phyloP scores from a whole-genome alignment of 92 coral and sea anemone genomes.

The Parazoanthus swiftii region DNA sequence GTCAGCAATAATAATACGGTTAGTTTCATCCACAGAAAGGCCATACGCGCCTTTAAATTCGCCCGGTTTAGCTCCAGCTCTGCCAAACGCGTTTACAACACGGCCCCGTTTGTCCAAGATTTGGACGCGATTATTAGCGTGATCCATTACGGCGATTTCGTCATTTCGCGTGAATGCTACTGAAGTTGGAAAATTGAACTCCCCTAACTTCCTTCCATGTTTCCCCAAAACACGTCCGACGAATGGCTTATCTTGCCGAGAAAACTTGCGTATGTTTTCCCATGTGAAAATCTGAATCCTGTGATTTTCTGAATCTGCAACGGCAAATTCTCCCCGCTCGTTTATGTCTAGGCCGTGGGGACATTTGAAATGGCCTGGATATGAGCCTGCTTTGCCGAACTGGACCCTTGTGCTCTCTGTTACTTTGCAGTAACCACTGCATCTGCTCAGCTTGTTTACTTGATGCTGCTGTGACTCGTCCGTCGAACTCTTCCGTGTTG shows the following conservation, averaged over 20 bases:
- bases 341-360: constrained; percentile 26
- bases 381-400: background rate
- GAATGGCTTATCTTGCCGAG: constrained; percentile 19
- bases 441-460: background rate
- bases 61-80: constrained; percentile 10
- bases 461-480: constrained; percentile 6
- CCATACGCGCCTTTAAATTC: constrained; percentile 28
- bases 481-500: background rate
- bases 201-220: constrained; percentile 18
- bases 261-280: constrained; percentile 16
- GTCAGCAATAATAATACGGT: constrained; percentile 24
- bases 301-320: constrained; percentile 25
- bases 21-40: constrained; percentile 8
- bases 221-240: constrained; percentile 22
- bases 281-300: constrained; percentile 36
- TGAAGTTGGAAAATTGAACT: constrained; percentile 30
- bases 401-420: constrained; percentile 11
- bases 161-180: constrained; percentile 26
- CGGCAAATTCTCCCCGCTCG: constrained; percentile 18
- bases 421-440: constrained; percentile 16
- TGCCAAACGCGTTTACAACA: constrained; percentile 34
- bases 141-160: constrained; percentile 27
- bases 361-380: constrained; percentile 20
- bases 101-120: constrained; percentile 29
- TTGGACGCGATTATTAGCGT: constrained; percentile 28